Conservation (phyloP, 2,797 vertebrate species). For the Myotis myotis region DNA sequence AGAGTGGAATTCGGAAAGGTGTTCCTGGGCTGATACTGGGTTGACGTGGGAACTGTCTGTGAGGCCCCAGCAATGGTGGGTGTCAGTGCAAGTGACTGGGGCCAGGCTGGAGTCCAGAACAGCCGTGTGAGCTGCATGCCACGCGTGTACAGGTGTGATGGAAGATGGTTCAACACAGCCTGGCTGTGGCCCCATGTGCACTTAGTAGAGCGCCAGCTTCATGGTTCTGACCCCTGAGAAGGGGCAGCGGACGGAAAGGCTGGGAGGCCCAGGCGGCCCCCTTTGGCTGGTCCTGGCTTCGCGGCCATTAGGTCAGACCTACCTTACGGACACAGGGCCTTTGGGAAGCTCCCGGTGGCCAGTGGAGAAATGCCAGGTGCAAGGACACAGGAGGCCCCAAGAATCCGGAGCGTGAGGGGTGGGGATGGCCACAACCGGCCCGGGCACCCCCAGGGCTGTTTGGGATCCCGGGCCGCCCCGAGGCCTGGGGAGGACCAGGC, state of each 20-base stretch:
- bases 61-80: neutral
- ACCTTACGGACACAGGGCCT: neutral
- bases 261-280: neutral
- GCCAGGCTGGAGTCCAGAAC: neutral
- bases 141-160: too few species aligned
- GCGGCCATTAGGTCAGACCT: neutral
- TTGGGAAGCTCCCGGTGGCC: neutral
- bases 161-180: rapidly evolving
- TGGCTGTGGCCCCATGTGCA: neutral
- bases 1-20: neutral
- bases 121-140: rapidly evolving
- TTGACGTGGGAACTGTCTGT: neutral
- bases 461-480: neutral
- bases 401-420: neutral
- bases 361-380: neutral
- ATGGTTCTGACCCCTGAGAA: neutral
- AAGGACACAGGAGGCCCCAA: neutral
- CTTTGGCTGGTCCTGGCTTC: neutral
- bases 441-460: neutral
- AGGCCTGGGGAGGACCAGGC: neutral
- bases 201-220: neutral
- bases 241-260: neutral
- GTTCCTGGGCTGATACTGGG: neutral
- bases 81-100: neutral
- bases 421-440: neutral